Percentiles rank a stretch among this genome's conserved stretches.
Conservation (phyloP, 2,113 vertebrate species). For the Sminthopsis crassicaudata region DNA sequence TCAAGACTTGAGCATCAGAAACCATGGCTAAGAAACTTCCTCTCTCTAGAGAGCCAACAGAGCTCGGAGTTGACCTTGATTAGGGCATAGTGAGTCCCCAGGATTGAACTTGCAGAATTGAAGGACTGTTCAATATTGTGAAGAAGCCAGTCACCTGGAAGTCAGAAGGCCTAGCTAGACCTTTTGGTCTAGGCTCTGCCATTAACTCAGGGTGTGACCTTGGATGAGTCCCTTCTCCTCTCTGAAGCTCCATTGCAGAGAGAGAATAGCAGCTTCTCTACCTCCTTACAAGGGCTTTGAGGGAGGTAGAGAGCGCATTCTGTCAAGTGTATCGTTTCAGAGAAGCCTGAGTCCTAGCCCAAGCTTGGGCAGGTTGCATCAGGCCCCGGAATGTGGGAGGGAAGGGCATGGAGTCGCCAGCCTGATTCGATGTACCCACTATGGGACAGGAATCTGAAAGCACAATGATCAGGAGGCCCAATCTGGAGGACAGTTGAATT, state of each 20-base stretch:
- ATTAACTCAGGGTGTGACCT: background rate
- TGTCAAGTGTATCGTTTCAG: background rate
- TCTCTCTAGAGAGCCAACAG: background rate
- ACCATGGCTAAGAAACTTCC: background rate
- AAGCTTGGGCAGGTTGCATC: background rate
- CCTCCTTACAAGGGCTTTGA: background rate
- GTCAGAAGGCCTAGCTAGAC: too few relatives aligned
- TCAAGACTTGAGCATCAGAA: conserved; percentile 14
- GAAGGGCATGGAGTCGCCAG: conserved; percentile 26
- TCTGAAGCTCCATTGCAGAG: background rate
- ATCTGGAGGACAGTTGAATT: conserved; percentile 44
- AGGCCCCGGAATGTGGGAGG: conserved; percentile 47
- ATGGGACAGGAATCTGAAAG: conserved; percentile 46
- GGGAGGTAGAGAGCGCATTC: background rate
- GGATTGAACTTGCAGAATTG: background rate
- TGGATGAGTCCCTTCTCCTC: background rate
- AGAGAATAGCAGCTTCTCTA: background rate
- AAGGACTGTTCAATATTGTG: background rate
- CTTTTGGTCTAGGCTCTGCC: background rate
- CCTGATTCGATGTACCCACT: background rate
- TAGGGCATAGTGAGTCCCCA: background rate
- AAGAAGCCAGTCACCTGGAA: background rate
- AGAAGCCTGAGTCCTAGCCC: background rate
- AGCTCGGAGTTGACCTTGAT: background rate
- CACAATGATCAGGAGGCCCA: conserved; percentile 23